Percentiles rank a stretch among this genome's conserved stretches.
Conservation (phyloP, 2,888 invertebrate genomes). For the Leuctra nigra region DNA sequence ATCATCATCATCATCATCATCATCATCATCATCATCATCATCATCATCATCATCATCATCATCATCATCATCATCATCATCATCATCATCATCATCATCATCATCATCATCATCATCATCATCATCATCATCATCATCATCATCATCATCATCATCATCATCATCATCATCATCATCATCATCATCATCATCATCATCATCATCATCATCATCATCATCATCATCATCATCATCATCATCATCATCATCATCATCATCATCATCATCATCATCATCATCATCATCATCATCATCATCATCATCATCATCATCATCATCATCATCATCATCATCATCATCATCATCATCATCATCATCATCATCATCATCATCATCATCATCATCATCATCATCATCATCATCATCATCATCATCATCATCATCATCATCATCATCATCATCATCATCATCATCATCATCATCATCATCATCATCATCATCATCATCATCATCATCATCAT, state of each 20-base stretch:
- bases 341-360: not conserved
- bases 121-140: not conserved
- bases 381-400: not conserved
- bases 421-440: not conserved
- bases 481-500: not conserved
- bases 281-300: not conserved
- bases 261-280: not conserved
- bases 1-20: conserved; percentile 14
- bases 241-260: not conserved
- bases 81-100: conserved; percentile 12
- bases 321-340: not conserved
- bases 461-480: not conserved
- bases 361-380: not conserved
- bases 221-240: not conserved
- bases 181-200: not conserved
- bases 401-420: not conserved
- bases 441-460: not conserved
- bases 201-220: not conserved
- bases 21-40: not conserved
- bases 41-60: conserved; percentile 7
- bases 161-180: not conserved
- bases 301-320: not conserved
- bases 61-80: conserved; percentile 10
- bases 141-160: conserved; percentile 1
- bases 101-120: conserved; percentile 12